Conservation (phyloP, 1,140 invertebrate genomes). For the Philopotamus ludificatus region DNA sequence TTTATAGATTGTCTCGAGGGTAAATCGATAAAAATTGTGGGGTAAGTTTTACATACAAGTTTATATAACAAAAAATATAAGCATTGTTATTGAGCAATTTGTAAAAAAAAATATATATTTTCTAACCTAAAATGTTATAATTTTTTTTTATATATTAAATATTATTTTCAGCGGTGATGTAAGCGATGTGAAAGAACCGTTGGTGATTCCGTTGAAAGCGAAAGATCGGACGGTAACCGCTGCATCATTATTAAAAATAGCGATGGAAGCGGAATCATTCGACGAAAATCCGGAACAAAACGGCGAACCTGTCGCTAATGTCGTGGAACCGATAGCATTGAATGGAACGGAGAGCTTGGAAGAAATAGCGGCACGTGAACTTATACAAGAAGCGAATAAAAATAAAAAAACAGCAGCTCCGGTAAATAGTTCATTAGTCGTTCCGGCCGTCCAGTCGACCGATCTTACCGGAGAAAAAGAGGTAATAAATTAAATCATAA, state of each 20-base stretch:
- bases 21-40: constrained; percentile 69
- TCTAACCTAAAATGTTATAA: constrained; percentile 29
- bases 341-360: constrained; percentile 56
- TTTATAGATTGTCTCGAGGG: constrained; percentile 75
- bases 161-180: constrained; percentile 56
- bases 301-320: constrained; percentile 21
- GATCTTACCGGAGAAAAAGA: constrained; percentile 60
- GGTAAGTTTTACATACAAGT: constrained; percentile 54
- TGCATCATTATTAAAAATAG: constrained; percentile 53
- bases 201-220: constrained; percentile 65
- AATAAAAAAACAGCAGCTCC: constrained; percentile 45
- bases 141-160: constrained; percentile 34
- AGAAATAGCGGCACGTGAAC: constrained; percentile 57
- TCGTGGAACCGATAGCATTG: constrained; percentile 35
- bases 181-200: constrained; percentile 53
- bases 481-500: constrained; percentile 46
- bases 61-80: constrained; percentile 13
- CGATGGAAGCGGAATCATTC: constrained; percentile 48
- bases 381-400: constrained; percentile 56
- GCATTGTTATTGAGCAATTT: too few relatives aligned
- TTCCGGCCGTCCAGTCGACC: constrained; percentile 56
- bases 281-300: constrained; percentile 41
- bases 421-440: constrained; percentile 46
- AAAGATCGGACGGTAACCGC: constrained; percentile 57
- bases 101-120: constrained; percentile 2